These are phyloP conservation scores for Beaufortia kweichowensis DNA, from an alignment of 2,113 vertebrate genomes.

Conservation along the genomic window DNA sequence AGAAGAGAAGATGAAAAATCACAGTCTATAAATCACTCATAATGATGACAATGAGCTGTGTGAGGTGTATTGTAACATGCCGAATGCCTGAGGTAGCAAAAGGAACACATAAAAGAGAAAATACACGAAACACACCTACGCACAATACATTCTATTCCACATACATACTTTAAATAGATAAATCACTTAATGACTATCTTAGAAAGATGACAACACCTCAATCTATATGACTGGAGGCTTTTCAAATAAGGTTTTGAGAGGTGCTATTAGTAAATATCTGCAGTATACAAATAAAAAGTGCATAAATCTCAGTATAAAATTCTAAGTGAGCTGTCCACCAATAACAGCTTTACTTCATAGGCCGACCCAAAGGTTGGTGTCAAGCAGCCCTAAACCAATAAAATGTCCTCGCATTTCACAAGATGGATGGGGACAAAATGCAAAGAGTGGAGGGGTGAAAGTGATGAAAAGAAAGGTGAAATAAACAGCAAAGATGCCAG, in stretches of 20 bases:
- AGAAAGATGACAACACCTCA: background rate
- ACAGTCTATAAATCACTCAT: constrained; percentile 18
- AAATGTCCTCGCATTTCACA: background rate
- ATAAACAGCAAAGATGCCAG: background rate
- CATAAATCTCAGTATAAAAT: constrained; percentile 4
- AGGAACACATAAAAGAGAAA: background rate
- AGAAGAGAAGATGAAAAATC: constrained; percentile 6
- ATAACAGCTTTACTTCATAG: background rate
- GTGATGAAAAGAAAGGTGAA: constrained; percentile 7
- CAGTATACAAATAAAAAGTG: constrained; percentile 1
- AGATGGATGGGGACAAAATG: background rate
- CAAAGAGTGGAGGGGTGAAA: background rate
- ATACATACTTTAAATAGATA: background rate
- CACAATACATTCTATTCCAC: background rate
- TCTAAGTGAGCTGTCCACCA: background rate
- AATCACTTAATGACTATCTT: constrained; percentile 14
- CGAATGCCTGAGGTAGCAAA: background rate
- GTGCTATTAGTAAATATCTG: background rate
- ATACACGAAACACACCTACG: background rate
- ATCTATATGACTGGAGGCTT: constrained; percentile 3
- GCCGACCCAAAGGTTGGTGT: background rate
- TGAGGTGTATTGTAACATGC: background rate
- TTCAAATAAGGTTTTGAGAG: background rate
- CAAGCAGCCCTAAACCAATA: background rate
- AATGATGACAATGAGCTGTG: constrained; percentile 2